phyloP scores from a whole-genome alignment of 1,140 invertebrate genomes.

The Metopolophium dirhodum region DNA sequence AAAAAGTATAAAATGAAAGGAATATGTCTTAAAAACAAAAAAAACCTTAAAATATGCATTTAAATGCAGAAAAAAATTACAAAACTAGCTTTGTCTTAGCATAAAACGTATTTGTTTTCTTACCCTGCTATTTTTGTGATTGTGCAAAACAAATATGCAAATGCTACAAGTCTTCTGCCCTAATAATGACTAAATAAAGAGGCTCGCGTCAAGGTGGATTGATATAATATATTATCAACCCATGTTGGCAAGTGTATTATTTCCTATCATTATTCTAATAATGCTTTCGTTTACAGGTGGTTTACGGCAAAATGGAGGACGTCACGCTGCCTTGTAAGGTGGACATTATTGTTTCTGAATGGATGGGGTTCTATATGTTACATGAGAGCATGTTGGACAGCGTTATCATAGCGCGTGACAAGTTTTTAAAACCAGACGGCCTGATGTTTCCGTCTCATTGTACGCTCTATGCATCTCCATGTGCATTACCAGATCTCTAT shows the following conservation, averaged over 20 bases:
- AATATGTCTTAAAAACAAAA: no score
- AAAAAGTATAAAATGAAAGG: no score
- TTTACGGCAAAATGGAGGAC: slow-evolving; percentile 74
- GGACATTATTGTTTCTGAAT: slow-evolving; percentile 97
- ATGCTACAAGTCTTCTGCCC: no score
- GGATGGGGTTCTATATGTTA: slow-evolving; percentile 99
- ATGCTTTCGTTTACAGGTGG: slow-evolving; percentile 62
- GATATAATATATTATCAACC: no score
- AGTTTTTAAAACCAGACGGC: slow-evolving; percentile 76
- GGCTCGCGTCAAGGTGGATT: no score
- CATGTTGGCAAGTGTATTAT: not conserved
- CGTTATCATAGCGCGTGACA: slow-evolving; percentile 88
- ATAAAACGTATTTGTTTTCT: no score
- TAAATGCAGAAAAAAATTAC: no score
- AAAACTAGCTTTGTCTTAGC: no score
- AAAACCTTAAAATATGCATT: no score
- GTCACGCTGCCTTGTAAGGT: slow-evolving; percentile 77
- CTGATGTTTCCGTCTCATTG: slow-evolving; percentile 64
- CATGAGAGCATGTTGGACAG: slow-evolving; percentile 98
- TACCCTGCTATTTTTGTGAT: no score
- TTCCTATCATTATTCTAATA: not conserved
- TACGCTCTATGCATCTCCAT: slow-evolving; percentile 69
- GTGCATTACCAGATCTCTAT: slow-evolving; percentile 73
- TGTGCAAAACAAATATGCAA: no score
- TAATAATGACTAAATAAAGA: not conserved